phyloP scores from a whole-genome alignment of 2,113 vertebrate genomes.

The Trichechus manatus region DNA sequence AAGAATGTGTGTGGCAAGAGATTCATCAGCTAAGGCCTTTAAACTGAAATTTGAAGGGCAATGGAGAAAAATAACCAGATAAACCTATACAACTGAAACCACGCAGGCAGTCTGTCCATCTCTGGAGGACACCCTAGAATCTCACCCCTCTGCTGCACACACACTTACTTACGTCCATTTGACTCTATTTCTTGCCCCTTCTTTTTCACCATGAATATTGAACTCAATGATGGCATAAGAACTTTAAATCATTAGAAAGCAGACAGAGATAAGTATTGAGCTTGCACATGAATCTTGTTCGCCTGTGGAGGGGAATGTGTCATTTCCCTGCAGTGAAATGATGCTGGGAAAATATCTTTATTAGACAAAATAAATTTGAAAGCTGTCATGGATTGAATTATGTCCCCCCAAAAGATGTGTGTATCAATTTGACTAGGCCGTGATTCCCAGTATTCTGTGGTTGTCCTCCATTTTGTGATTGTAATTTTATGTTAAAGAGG shows the following conservation, averaged over 20 bases:
- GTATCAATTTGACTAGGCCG: too few relatives aligned
- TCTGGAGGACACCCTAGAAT: neutral
- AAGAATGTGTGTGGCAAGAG: conserved; percentile 19
- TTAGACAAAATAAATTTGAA: conserved; percentile 51
- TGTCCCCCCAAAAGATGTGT: too few relatives aligned
- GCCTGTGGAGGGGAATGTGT: neutral
- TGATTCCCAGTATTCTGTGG: too few relatives aligned
- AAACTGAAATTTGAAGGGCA: conserved; percentile 31
- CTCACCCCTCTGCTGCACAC: neutral
- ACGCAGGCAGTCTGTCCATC: neutral
- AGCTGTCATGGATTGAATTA: too few relatives aligned
- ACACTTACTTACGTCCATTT: neutral
- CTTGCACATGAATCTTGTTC: conserved; percentile 52
- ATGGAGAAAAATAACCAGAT: neutral
- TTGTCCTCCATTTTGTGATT: too few relatives aligned
- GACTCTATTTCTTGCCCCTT: neutral
- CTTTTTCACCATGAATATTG: conserved; percentile 55
- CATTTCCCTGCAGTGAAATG: conserved; percentile 51
- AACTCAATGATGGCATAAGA: conserved; percentile 37
- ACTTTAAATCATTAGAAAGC: conserved; percentile 59
- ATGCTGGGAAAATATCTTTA: conserved; percentile 52
- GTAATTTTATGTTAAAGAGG: too few relatives aligned
- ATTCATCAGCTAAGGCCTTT: conserved; percentile 21
- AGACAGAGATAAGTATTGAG: neutral
- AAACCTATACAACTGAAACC: neutral